Percentiles rank a stretch among this genome's conserved stretches.
phyloP scores from a whole-genome alignment of 2,888 invertebrate species.

The Harpalus rubripes region DNA sequence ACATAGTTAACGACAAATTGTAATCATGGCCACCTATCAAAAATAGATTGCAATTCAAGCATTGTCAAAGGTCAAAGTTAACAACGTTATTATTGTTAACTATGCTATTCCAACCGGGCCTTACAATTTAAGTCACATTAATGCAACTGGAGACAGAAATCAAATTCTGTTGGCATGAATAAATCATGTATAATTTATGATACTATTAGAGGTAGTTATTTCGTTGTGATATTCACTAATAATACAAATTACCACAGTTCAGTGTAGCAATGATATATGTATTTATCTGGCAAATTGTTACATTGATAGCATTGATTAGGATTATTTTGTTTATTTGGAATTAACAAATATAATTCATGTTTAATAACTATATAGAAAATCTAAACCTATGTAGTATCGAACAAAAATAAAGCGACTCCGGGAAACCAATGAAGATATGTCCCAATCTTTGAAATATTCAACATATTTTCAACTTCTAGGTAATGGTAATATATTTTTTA shows the following conservation, averaged over 20 bases:
- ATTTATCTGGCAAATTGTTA: slow-evolving; percentile 30
- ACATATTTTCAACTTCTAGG: no score
- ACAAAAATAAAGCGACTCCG: neutral
- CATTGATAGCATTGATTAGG: slow-evolving; percentile 1
- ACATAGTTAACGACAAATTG: no score
- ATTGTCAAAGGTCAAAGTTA: no score
- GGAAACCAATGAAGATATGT: no score
- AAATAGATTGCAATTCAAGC: no score
- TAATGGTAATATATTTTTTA: no score
- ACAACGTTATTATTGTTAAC: no score
- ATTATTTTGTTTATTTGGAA: slow-evolving; percentile 4
- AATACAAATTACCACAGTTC: slow-evolving; percentile 19
- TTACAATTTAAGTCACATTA: no score
- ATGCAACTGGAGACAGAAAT: neutral
- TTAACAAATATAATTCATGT: neutral
- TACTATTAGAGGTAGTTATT: neutral
- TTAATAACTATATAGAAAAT: neutral
- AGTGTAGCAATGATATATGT: neutral
- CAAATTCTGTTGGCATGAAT: neutral
- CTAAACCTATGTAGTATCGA: neutral
- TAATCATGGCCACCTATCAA: no score
- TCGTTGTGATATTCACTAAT: slow-evolving; percentile 6
- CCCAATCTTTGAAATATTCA: no score
- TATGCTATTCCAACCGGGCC: no score
- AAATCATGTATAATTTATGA: slow-evolving; percentile 8